Percentiles rank a stretch among this genome's conserved stretches.
phyloP scores from a whole-genome alignment of 2,888 invertebrate genomes.

The Spicauda simplicius region DNA sequence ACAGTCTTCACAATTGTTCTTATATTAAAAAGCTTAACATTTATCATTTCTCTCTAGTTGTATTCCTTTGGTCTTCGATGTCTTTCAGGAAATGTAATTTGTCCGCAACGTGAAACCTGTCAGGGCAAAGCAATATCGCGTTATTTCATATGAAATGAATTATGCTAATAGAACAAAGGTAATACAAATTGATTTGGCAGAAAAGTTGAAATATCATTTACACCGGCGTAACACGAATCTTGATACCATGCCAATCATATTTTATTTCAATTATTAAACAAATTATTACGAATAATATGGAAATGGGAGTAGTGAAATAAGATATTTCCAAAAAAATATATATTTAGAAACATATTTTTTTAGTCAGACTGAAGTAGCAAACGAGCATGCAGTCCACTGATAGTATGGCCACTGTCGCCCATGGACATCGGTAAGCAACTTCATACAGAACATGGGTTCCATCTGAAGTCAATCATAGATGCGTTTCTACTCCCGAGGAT shows the following conservation, averaged over 20 bases:
- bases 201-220: slow-evolving; percentile 8
- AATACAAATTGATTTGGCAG: slow-evolving; percentile 25
- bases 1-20: slow-evolving; percentile 75
- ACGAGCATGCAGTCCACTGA: too few relatives aligned
- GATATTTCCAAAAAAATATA: background rate
- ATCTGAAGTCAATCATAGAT: too few relatives aligned
- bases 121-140: slow-evolving; percentile 42
- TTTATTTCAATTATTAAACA: slow-evolving; percentile 1
- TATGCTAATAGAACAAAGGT: slow-evolving; percentile 35
- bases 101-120: slow-evolving; percentile 64
- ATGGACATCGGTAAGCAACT: too few relatives aligned
- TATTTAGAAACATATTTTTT: background rate
- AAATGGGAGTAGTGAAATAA: background rate
- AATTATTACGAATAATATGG: background rate
- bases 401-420: too few relatives aligned
- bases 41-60: slow-evolving; percentile 66
- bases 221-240: slow-evolving; percentile 15
- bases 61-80: slow-evolving; percentile 62
- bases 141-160: slow-evolving; percentile 41
- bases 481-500: too few relatives aligned
- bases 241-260: slow-evolving; percentile 18
- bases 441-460: too few relatives aligned
- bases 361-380: too few relatives aligned
- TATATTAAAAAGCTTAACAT: slow-evolving; percentile 50
- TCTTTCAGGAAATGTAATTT: slow-evolving; percentile 59